phyloP scores from a whole-genome alignment of 64 coral and sea anemone genomes.

The Pocillopora verrucosa region DNA sequence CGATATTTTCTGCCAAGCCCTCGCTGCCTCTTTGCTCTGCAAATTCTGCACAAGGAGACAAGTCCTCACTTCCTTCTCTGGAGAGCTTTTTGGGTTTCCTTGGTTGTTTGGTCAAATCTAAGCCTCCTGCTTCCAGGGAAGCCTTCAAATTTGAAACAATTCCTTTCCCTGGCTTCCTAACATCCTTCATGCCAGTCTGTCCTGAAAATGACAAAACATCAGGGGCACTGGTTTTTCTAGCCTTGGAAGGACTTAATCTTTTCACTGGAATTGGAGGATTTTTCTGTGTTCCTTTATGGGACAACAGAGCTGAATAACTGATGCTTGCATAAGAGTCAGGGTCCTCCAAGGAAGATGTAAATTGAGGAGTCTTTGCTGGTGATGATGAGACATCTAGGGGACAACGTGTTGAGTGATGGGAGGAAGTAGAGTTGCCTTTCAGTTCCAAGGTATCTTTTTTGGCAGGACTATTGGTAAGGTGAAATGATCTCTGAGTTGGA shows the following conservation, averaged over 20 bases:
- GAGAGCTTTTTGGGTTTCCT: slow-evolving; percentile 35
- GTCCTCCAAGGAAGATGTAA: slow-evolving; percentile 39
- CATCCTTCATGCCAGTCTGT: background rate
- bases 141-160: slow-evolving; percentile 77
- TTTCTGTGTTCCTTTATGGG: slow-evolving; percentile 4
- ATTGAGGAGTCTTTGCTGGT: background rate
- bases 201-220: slow-evolving; percentile 20
- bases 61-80: slow-evolving; percentile 47
- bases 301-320: slow-evolving; percentile 18
- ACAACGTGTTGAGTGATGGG: background rate
- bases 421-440: slow-evolving; percentile 38
- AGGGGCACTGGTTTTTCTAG: slow-evolving; percentile 61
- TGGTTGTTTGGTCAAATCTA: slow-evolving; percentile 60
- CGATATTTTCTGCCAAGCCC: background rate
- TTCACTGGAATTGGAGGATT: slow-evolving; percentile 18
- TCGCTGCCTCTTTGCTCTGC: slow-evolving; percentile 15
- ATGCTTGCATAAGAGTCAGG: slow-evolving; percentile 59
- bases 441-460: background rate
- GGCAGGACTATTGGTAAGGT: background rate
- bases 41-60: slow-evolving; percentile 49
- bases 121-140: slow-evolving; percentile 74
- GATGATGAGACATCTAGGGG: slow-evolving; percentile 27
- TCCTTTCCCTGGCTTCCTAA: slow-evolving; percentile 12
- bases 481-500: background rate
- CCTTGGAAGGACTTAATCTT: slow-evolving; percentile 14